Percentiles rank a stretch among this genome's conserved stretches.
phyloP scores from a whole-genome alignment of 2,888 invertebrate genomes.

The Drosophila mercatorum region DNA sequence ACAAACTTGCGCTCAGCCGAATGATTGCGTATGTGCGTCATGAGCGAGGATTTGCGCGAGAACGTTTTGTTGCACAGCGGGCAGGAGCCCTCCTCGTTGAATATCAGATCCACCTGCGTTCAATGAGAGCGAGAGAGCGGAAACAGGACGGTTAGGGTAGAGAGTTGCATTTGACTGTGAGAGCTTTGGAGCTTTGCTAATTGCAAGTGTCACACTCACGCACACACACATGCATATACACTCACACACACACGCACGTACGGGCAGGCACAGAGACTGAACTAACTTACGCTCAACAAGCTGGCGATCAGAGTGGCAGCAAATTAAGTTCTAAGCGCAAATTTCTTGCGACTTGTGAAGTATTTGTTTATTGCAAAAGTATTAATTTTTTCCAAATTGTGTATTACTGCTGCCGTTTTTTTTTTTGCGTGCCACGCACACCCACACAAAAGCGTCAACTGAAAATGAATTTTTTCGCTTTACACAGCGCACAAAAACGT shows the following conservation, averaged over 20 bases:
- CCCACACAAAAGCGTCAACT: constrained; percentile 78
- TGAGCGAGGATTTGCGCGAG: constrained; percentile 84
- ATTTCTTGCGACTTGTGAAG: constrained; percentile 38
- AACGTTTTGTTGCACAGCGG: constrained; percentile 85
- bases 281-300: constrained; percentile 72
- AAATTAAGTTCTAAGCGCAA: constrained; percentile 54
- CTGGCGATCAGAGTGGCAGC: constrained; percentile 64
- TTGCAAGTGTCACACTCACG: constrained; percentile 35
- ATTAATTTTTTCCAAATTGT: constrained; percentile 35
- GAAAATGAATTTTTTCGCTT: constrained; percentile 79
- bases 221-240: constrained; percentile 12
- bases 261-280: constrained; percentile 8
- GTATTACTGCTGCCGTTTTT: constrained; percentile 29
- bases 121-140: constrained; percentile 24
- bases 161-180: constrained; percentile 17
- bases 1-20: constrained; percentile 85
- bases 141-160: constrained; percentile 28
- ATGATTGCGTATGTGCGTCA: constrained; percentile 85
- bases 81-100: constrained; percentile 85
- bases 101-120: constrained; percentile 84
- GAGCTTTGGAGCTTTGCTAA: constrained; percentile 40
- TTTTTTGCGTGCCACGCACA: constrained; percentile 67
- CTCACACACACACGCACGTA: constrained; percentile 18
- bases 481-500: constrained; percentile 74
- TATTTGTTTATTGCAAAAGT: constrained; percentile 60